Evolutionary conservation across 2,113 vertebrate genomes (phyloP).

Genomic region (Prolemur simus): DNA sequence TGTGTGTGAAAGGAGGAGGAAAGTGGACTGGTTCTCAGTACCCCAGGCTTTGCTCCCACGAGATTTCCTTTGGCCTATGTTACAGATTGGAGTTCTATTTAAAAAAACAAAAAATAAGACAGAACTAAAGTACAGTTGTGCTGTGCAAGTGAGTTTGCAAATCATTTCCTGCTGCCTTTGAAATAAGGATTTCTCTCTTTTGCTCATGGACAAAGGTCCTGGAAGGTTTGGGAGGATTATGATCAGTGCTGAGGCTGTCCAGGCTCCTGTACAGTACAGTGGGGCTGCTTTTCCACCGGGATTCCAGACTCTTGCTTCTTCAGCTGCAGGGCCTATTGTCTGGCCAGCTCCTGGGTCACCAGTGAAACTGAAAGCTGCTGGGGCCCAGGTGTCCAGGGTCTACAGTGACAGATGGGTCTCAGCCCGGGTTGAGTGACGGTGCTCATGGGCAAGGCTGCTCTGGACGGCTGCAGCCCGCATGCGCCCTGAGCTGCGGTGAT

Average conservation of each 20-base stretch:
- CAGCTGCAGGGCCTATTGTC: background rate
- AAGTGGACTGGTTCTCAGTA: background rate
- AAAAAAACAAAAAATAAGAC: background rate
- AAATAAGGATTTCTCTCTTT: background rate
- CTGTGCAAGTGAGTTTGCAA: background rate
- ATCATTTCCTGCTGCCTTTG: background rate
- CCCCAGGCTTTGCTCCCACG: background rate
- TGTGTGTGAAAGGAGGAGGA: background rate
- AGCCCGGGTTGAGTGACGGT: background rate
- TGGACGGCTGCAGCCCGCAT: rapidly evolving
- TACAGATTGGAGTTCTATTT: background rate
- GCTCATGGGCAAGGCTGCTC: background rate
- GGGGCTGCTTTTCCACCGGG: background rate
- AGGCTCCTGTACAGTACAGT: rapidly evolving
- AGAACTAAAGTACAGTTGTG: background rate
- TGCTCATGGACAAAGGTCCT: background rate
- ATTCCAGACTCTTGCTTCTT: background rate
- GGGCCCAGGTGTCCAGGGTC: background rate
- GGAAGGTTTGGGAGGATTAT: background rate
- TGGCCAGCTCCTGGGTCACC: background rate
- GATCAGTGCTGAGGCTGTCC: background rate
- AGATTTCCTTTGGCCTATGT: background rate
- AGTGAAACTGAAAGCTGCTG: background rate
- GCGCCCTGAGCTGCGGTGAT: background rate
- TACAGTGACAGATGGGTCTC: background rate